Base-by-base conservation (phyloP, 92 coral and sea anemone genomes). In the Desmophyllum pertusum region DNA sequence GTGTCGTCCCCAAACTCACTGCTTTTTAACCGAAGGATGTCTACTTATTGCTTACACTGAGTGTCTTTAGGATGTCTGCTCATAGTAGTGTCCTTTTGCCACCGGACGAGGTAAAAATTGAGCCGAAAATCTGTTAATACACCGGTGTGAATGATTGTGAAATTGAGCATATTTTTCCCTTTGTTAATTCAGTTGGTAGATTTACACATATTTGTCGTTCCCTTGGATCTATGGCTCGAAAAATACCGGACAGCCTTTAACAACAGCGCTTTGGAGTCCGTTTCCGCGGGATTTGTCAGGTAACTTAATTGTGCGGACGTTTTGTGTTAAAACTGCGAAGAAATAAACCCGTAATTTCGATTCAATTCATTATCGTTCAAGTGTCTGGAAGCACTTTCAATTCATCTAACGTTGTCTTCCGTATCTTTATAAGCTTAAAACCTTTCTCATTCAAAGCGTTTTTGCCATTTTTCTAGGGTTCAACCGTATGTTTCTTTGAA, bases 281-380 rank as follows among this genome's bases (percentile, higher is more conserved):
- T 97, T 36, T 97, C 99, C 9, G 99, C 99, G 50, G 99, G 99
- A 39, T 97, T 97, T 92, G 99, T 97, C 15, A 92, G 99, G 99
- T 96, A 89, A n/a, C n/a, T n/a, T n/a, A n/a, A 39, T 69, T 85
- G 25, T 37, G 63, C 6, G n/a, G n/a, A n/a, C 66, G 42, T 39
- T 80, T 80, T 21, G 75, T 51, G 23, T 30, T 14, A 25, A 5
- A 68, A 78, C 18, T 29, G 45, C 21, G 43, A 80, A 40, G 48
- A 50, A 50, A 25, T 63, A 40, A n/a, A 15, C 45, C 6, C 52
- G 45, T 36, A 23, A 19, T 5, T 21, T 37, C 9, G 6, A 8
- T n/a, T n/a, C n/a, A n/a, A n/a, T n/a, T n/a, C n/a, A n/a, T 13
- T 46, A 11, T 8, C 0, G 55, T 0, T n/a, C 35, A 31, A 13